Evolutionary conservation across 2,888 invertebrate genomes (phyloP).

Genomic region (Phengaris arion): DNA sequence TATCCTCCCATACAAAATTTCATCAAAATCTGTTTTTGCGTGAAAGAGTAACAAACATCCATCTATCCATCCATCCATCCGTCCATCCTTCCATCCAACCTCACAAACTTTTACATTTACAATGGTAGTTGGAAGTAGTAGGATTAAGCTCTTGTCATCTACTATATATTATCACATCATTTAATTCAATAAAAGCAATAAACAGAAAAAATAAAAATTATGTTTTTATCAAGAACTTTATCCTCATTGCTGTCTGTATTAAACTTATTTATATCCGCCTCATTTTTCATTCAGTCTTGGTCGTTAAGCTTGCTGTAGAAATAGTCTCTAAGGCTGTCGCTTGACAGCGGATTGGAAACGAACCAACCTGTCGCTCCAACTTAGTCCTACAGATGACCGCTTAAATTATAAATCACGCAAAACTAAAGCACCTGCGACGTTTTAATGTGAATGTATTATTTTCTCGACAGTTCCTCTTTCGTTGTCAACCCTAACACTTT

Average conservation of each 20-base stretch:
- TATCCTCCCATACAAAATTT: too few species aligned
- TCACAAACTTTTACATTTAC: too few species aligned
- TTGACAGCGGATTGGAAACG: slow-evolving; percentile 23
- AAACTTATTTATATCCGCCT: slow-evolving; percentile 11
- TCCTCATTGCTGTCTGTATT: not conserved
- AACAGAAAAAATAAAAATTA: too few species aligned
- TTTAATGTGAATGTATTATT: slow-evolving; percentile 23
- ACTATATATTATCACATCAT: too few species aligned
- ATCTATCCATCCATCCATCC: too few species aligned
- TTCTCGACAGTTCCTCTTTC: slow-evolving; percentile 19
- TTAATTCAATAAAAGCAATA: too few species aligned
- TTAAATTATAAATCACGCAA: slow-evolving; percentile 67
- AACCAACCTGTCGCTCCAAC: slow-evolving; percentile 36
- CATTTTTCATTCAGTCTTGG: slow-evolving; percentile 17
- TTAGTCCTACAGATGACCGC: slow-evolving; percentile 43
- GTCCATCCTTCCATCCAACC: too few species aligned
- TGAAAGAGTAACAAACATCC: too few species aligned
- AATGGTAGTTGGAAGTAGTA: too few species aligned
- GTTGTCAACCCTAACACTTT: slow-evolving; percentile 18
- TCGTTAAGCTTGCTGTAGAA: slow-evolving; percentile 20
- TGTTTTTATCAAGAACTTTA: not conserved
- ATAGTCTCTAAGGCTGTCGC: slow-evolving; percentile 17
- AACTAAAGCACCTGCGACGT: slow-evolving; percentile 57
- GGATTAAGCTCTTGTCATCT: too few species aligned
- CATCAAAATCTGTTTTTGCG: too few species aligned